phyloP scores from a whole-genome alignment of 2,113 vertebrate species.

The Typhlomys cinereus region DNA sequence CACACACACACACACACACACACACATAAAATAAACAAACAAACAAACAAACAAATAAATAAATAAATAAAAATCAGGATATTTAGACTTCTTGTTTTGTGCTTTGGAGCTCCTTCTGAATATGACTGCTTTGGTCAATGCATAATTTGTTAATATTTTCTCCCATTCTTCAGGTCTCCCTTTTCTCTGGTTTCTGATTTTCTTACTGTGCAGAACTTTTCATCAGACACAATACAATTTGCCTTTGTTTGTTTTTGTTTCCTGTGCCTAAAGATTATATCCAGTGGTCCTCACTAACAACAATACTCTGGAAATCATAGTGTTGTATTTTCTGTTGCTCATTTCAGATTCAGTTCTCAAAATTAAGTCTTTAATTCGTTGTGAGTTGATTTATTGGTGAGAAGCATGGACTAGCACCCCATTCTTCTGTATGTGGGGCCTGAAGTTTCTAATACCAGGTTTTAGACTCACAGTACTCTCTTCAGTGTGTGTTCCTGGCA shows the following conservation, averaged over 20 bases:
- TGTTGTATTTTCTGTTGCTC: not conserved
- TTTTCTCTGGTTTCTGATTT: not conserved
- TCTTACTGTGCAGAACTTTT: not conserved
- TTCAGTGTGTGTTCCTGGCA: not conserved
- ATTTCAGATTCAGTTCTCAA: not conserved
- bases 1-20: no score
- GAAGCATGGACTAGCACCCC: not conserved
- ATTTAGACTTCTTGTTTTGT: not conserved
- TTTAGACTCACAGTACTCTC: not conserved
- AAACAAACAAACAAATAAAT: no score
- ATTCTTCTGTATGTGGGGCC: not conserved
- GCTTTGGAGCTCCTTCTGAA: not conserved
- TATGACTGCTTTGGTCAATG: no score
- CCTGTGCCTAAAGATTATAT: not conserved
- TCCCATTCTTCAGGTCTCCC: no score
- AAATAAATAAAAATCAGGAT: no score
- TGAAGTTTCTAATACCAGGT: not conserved
- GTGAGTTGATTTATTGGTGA: not conserved
- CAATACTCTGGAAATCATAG: not conserved
- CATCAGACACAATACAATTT: not conserved
- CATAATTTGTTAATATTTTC: no score
- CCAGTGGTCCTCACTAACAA: not conserved
- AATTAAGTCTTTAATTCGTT: not conserved
- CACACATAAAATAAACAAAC: no score
- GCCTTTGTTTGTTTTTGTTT: not conserved